A percentile compares a stretch with the other conserved stretches of the same genome.
These are phyloP conservation scores for Menura novaehollandiae DNA, from an alignment of 2,113 vertebrate species.

Conservation along the genomic window DNA sequence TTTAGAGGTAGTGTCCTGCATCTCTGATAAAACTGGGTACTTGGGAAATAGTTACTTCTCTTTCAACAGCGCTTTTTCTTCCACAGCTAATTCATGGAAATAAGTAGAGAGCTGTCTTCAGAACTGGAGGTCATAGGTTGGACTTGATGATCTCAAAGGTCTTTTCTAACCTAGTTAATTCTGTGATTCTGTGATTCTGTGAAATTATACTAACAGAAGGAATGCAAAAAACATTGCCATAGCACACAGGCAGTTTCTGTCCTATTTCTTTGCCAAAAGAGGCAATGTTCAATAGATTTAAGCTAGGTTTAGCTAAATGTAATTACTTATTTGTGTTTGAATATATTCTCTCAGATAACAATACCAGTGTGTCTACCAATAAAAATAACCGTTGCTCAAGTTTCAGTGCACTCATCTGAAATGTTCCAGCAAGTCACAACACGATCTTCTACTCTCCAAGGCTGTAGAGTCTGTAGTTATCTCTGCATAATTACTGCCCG, in stretches of 20 bases:
- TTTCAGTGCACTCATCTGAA: not conserved
- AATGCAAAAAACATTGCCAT: not conserved
- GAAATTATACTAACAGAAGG: not conserved
- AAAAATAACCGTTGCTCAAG: not conserved
- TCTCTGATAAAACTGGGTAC: not conserved
- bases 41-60: not conserved
- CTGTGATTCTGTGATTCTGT: too few relatives aligned
- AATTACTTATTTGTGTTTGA: not conserved
- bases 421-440: not conserved
- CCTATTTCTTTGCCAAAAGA: not conserved
- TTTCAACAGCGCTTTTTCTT: not conserved
- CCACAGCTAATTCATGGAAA: not conserved
- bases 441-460: not conserved
- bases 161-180: too few relatives aligned
- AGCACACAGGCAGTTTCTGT: fast-evolving
- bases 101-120: not conserved
- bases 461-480: not conserved
- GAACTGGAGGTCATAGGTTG: not conserved
- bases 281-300: not conserved
- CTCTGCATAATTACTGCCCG: not conserved
- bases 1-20: not conserved
- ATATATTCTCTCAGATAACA: not conserved
- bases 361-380: not conserved
- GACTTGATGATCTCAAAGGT: too few relatives aligned
- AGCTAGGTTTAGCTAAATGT: not conserved